Evolutionary conservation across 2,113 vertebrate species (phyloP).

Genomic region (Lycaon pictus): DNA sequence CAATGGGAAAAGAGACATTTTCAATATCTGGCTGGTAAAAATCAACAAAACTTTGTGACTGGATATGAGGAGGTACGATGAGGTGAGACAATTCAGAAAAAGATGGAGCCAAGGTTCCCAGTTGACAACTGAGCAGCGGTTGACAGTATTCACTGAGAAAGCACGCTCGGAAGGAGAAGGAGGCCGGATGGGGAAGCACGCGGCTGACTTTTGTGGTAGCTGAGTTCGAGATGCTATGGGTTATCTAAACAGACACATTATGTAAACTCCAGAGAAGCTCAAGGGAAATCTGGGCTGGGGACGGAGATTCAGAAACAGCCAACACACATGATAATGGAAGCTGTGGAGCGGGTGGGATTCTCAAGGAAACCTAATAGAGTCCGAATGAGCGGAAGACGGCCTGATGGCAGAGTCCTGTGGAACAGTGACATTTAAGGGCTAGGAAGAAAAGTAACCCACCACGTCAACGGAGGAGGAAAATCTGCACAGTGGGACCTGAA

Average conservation of each 20-base stretch:
- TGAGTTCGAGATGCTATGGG: not conserved
- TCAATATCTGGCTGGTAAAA: not conserved
- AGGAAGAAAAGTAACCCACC: not conserved
- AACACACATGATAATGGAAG: not conserved
- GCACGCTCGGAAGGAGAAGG: no score
- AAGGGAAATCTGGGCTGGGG: not conserved
- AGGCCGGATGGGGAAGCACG: no score
- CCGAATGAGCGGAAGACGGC: not conserved
- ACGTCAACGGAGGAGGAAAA: not conserved
- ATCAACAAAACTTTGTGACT: not conserved
- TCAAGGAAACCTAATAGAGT: not conserved
- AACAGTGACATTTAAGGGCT: not conserved
- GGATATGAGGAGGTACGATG: not conserved
- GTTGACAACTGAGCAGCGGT: not conserved
- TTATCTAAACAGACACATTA: no score
- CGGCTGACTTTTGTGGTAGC: no score
- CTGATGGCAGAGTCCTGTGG: not conserved
- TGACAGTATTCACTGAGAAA: not conserved
- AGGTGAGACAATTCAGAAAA: not conserved
- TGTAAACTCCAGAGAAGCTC: not conserved
- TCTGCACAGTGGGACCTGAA: not conserved
- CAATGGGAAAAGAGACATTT: not conserved
- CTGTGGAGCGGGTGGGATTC: not conserved
- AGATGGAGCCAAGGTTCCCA: not conserved
- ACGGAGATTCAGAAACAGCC: not conserved